Evolutionary conservation across 2,888 invertebrate genomes (phyloP).

Genomic region (Yponomeuta cagnagella): DNA sequence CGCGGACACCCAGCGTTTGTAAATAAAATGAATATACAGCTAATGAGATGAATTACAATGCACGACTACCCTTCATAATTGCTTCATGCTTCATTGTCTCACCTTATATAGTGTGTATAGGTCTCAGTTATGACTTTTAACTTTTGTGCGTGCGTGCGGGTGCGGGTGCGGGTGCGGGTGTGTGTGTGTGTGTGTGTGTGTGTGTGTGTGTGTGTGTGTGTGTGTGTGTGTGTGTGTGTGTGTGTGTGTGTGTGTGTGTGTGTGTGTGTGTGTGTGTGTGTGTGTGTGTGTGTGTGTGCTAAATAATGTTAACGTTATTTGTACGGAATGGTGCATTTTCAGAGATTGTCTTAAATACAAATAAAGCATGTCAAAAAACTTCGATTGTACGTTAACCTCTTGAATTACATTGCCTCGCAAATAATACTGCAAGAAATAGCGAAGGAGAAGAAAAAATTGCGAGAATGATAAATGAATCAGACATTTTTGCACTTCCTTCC

Average conservation of each 20-base stretch:
- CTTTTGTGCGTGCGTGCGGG: background rate
- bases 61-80: constrained; percentile 70
- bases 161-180: too few species aligned
- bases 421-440: background rate
- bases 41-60: constrained; percentile 74
- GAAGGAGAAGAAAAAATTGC: background rate
- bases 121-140: background rate
- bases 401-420: too few species aligned
- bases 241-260: too few species aligned
- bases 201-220: too few species aligned
- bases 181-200: too few species aligned
- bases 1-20: constrained; percentile 68
- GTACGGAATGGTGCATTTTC: too few species aligned
- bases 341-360: too few species aligned
- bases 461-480: background rate
- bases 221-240: too few species aligned
- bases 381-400: too few species aligned
- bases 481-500: background rate
- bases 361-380: background rate
- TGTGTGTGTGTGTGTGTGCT: too few species aligned
- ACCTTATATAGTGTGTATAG: background rate
- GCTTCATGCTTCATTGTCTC: constrained; percentile 61
- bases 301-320: too few species aligned
- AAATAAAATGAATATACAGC: constrained; percentile 75
- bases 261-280: too few species aligned